Evolutionary conservation across 2,113 vertebrate genomes (phyloP).

Genomic region (Corythornis cristatus): DNA sequence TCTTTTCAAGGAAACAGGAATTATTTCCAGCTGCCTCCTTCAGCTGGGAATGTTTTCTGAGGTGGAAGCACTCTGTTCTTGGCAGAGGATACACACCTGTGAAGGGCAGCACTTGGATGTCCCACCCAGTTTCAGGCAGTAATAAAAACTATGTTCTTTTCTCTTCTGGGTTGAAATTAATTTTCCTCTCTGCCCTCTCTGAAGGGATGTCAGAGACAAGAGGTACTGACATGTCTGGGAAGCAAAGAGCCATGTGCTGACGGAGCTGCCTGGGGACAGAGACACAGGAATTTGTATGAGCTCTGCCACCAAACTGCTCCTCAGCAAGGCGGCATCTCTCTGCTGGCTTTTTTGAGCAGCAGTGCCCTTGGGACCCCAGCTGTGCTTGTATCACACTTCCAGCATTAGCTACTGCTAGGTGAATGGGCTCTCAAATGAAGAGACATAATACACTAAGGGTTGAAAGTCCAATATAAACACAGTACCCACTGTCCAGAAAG

Average conservation of each 20-base stretch:
- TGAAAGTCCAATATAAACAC: not conserved
- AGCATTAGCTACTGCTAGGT: not conserved
- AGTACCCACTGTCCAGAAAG: not conserved
- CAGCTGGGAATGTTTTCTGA: not conserved
- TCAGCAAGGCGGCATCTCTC: not conserved
- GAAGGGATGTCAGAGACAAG: not conserved
- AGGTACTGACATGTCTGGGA: not conserved
- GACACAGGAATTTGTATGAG: not conserved
- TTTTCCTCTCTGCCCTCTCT: not conserved
- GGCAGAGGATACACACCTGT: not conserved
- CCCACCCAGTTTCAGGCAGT: not conserved
- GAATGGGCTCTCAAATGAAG: not conserved
- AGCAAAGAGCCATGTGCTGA: not conserved
- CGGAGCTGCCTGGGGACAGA: not conserved
- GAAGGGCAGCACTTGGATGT: not conserved
- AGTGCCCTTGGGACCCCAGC: not conserved
- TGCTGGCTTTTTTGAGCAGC: not conserved
- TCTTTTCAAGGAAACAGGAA: not conserved
- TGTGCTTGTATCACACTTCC: not conserved
- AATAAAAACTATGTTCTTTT: not conserved
- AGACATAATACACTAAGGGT: not conserved
- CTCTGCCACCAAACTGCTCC: not conserved
- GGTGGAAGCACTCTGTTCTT: not conserved
- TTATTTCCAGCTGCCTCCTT: not conserved
- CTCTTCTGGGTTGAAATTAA: not conserved